Evolutionary conservation across 2,113 vertebrate genomes (phyloP), one percentile per base, ranked within the genome.

Genomic region (Amia ocellicauda): DNA sequence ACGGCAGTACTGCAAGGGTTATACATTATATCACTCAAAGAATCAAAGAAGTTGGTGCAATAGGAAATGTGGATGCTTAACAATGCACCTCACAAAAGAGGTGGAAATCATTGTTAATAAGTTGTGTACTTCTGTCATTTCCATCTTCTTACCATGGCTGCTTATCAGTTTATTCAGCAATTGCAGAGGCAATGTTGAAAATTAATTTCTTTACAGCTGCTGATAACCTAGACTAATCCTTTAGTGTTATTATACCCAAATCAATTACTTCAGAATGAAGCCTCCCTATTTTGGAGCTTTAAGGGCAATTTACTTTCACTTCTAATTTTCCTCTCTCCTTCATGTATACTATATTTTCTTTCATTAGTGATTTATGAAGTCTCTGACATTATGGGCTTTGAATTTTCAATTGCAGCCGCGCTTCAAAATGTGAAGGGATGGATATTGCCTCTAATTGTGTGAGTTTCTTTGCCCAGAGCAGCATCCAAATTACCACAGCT

Each of bases 201-300:
- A 58, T 16, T 55, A 27, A 72, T 69, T 76, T 68, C 16, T 54
- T 61, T 43, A 45, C 69, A 53, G 29, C 47, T 45, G 56, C 45
- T 59, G 67, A 78, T 78, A 68, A 54, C 41, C 60, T 65, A 77
- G 2, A 66, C 58, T 59, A 68, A 73, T 70, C 66, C 66, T 66
- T 64, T 9, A 24, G 51, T 47, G 62, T 73, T 67, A 72, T 62
- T 56, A 51, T 43, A 72, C 50, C 69, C 41, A 52, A 76, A 74
- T 78, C 70, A 74, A 67, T 79, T 74, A 58, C 7, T 62, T 74
- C 55, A 47, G 58, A 65, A 67, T 11, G 16, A 56, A 40, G 17
- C 49, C 41, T 53, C 5, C 36, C 47, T 14, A 27, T 26, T 27
- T 60, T 7, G 24, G 51, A 60, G 66, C 63, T 36, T 13, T 13